Conservation (phyloP, 2,888 invertebrate genomes). For the Macroteleia sp. region DNA sequence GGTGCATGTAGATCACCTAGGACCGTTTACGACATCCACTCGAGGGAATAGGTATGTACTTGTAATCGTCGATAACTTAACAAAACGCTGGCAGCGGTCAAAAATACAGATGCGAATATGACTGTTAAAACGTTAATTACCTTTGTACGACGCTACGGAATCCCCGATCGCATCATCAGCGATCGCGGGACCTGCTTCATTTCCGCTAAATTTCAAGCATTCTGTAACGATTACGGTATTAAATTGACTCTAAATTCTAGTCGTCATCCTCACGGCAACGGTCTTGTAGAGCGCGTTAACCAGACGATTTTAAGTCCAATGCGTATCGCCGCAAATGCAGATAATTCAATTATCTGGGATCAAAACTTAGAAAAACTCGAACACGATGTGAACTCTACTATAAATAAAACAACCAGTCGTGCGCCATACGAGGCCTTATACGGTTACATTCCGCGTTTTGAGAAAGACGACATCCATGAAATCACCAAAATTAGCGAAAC, state of each 20-base stretch:
- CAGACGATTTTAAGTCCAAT: too few species aligned
- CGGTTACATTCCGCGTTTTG: conserved; percentile 45
- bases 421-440: conserved; percentile 36
- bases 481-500: neutral
- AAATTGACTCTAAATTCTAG: conserved; percentile 41
- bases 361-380: conserved; percentile 4
- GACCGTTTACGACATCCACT: conserved; percentile 49
- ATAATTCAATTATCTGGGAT: conserved; percentile 53
- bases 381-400: conserved; percentile 28
- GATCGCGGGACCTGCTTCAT: conserved; percentile 52
- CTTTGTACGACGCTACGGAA: conserved; percentile 42
- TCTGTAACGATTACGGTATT: conserved; percentile 25
- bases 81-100: conserved; percentile 55
- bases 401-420: conserved; percentile 33
- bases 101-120: conserved; percentile 13
- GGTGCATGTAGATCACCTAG: conserved; percentile 23
- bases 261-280: conserved; percentile 51
- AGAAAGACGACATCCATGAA: conserved; percentile 5
- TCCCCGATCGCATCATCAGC: conserved; percentile 27
- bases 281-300: too few species aligned
- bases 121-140: conserved; percentile 30
- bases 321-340: too few species aligned
- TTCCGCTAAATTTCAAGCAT: conserved; percentile 18
- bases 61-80: conserved; percentile 56
- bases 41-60: conserved; percentile 49